Conservation (phyloP, 2,888 invertebrate species). For the Metallyticus violacea region DNA sequence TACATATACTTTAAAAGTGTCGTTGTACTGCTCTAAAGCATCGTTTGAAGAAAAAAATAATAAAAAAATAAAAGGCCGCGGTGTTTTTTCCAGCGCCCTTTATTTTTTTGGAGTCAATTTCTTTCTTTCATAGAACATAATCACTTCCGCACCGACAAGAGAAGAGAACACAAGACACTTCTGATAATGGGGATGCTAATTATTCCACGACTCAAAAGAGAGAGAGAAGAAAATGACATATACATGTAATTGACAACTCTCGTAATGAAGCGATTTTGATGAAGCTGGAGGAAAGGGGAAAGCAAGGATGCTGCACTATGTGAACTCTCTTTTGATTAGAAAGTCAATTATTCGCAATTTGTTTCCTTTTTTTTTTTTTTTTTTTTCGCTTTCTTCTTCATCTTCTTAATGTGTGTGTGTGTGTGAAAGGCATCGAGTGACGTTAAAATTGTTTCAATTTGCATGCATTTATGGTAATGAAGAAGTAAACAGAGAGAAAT, state of each 20-base stretch:
- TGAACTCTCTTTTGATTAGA: conserved; percentile 18
- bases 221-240: not conserved
- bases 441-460: conserved; percentile 24
- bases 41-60: not conserved
- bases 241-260: not conserved
- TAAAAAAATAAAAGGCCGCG: not conserved
- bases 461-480: conserved; percentile 22
- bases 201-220: not conserved
- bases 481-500: conserved; percentile 5
- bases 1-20: not conserved
- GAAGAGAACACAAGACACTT: not conserved
- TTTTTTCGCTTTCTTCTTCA: not conserved
- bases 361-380: conserved; percentile 1
- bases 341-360: conserved; percentile 25
- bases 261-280: not conserved
- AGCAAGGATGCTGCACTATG: not conserved
- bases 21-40: not conserved
- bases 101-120: not conserved
- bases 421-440: conserved; percentile 20
- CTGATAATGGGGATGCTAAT: not conserved
- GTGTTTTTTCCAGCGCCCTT: not conserved
- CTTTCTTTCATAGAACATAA: not conserved
- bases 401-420: conserved; percentile 4
- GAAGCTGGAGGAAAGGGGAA: not conserved
- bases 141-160: not conserved